Evolutionary conservation across 2,113 vertebrate species (phyloP), one percentile per base, ranked within the genome.

Genomic region (Pachycephala philippinensis): DNA sequence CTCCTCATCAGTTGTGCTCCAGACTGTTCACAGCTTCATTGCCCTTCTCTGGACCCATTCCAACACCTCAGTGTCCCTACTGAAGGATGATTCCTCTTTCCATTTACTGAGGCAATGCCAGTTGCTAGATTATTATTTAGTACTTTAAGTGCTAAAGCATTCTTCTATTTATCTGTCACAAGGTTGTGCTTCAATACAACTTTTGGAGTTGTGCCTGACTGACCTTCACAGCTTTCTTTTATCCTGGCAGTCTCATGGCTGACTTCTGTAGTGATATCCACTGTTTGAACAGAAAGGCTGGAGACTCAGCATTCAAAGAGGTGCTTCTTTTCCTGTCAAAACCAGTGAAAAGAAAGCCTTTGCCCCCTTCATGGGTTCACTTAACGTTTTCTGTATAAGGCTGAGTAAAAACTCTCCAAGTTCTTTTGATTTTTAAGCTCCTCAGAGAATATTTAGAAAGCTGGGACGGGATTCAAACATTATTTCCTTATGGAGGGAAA

Each of bases 331-430:
- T 68, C 21, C 45, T 86, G 33, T 45, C 30, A 84, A 74, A 89
- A 70, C 57, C 19, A 74, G 9, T 35, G 23, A 57, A 74, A 89
- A 76, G 8, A 45, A 72, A 69, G 2, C 2, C 5, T 69, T 20
- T 65, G 5, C 1, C 15, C 3, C 0, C 14, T 77, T 68, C 15
- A 30, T 23, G 6, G 11, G 14, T 39, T 63, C 10, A 27, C 2
- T 16, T 50, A 10, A 10, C 16, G 45, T 88, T 50, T 84, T 30
- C 10, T 52, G 1, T 52, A 3, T 33, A 57, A 44, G 3, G 4
- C 1, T 52, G 33, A 69, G 16, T 47, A 80, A n/a, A 23, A 44
- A 21, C 9, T 66, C 5, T 78, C 20, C 11, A 60, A 81, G 4
- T 64, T 50, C 1, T 63, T 59, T 68, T 13, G 4, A 28, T 19